Evolutionary conservation across 2,888 invertebrate genomes (phyloP).

Genomic region (Pasiphila rectangulata): DNA sequence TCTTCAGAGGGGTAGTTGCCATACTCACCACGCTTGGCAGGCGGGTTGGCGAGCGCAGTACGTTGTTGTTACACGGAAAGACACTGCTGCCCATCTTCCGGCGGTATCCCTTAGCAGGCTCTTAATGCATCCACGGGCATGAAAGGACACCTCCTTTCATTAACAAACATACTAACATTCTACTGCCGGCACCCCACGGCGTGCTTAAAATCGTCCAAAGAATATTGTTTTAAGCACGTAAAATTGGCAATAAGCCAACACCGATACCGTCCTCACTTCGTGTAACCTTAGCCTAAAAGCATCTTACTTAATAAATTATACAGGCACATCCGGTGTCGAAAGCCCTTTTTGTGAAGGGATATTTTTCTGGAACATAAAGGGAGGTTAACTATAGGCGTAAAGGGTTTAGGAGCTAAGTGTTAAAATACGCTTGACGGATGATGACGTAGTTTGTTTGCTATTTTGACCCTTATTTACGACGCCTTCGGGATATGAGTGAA

Average conservation of each 20-base stretch:
- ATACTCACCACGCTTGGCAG: no score
- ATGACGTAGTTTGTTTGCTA: constrained; percentile 32
- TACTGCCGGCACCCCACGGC: no score
- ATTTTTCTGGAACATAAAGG: constrained; percentile 52
- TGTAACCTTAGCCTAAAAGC: constrained; percentile 27
- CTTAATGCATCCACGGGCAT: no score
- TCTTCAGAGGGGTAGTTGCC: no score
- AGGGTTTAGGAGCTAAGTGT: constrained; percentile 49
- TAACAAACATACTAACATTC: not conserved
- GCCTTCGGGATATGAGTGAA: not conserved
- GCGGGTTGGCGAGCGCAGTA: no score
- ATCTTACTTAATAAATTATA: constrained; percentile 61
- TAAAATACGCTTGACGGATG: constrained; percentile 44
- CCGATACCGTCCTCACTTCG: not conserved
- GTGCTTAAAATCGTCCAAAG: no score
- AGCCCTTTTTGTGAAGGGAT: constrained; percentile 51
- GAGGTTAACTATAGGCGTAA: constrained; percentile 48
- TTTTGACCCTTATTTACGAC: constrained; percentile 10
- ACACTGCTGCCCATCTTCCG: no score
- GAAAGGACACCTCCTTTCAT: no score
- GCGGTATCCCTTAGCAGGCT: no score
- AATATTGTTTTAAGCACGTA: no score
- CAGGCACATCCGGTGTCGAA: constrained; percentile 53
- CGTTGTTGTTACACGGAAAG: no score
- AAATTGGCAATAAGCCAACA: no score